phyloP scores from a whole-genome alignment of 2,113 vertebrate genomes.

The Cephalopterus ornatus region DNA sequence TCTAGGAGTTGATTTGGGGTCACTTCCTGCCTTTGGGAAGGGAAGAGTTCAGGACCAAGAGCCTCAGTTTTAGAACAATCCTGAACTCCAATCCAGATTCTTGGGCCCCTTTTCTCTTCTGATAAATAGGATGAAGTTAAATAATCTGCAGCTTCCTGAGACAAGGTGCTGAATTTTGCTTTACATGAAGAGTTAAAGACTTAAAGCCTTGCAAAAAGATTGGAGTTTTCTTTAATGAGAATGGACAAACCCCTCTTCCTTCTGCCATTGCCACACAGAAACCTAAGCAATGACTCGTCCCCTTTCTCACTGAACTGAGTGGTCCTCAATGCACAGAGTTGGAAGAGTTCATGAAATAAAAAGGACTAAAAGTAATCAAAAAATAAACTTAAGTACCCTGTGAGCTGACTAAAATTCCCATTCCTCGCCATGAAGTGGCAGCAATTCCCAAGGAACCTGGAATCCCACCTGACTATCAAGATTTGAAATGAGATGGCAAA shows the following conservation, averaged over 20 bases:
- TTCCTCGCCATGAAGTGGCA: neutral
- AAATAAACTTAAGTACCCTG: neutral
- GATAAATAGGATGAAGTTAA: neutral
- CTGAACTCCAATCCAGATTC: neutral
- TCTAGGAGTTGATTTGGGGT: neutral
- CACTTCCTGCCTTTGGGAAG: neutral
- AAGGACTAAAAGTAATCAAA: neutral
- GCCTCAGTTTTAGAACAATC: neutral
- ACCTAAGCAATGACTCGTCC: neutral
- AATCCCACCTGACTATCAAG: neutral
- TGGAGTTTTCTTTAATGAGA: neutral
- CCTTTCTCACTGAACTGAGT: neutral
- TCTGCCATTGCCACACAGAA: neutral
- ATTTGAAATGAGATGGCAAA: slow-evolving; percentile 1
- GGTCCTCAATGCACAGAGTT: neutral
- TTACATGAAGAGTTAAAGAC: neutral
- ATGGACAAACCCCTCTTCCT: neutral
- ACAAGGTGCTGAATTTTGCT: neutral
- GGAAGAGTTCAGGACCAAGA: neutral
- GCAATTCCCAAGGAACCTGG: neutral
- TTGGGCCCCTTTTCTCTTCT: neutral
- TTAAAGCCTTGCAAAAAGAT: neutral
- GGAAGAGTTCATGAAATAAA: neutral
- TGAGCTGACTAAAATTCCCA: neutral
- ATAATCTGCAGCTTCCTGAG: neutral